phyloP scores from a whole-genome alignment of 2,113 vertebrate genomes.

The Hoplias malabaricus region DNA sequence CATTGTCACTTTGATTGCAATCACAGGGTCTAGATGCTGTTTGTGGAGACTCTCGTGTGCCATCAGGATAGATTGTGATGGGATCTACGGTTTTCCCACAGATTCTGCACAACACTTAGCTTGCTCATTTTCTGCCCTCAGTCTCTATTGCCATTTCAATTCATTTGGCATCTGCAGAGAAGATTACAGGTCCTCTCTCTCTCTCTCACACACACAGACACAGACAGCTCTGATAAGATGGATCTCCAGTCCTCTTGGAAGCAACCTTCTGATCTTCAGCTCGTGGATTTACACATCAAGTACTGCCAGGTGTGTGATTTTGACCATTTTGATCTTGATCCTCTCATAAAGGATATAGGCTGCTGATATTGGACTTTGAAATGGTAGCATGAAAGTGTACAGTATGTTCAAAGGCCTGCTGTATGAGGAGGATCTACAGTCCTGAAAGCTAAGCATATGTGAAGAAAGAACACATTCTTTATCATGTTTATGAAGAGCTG shows the following conservation, averaged over 20 bases:
- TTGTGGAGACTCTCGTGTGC: constrained; percentile 1
- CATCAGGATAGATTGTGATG: neutral
- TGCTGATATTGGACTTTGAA: neutral
- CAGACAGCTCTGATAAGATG: constrained; percentile 53
- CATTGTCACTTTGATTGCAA: constrained; percentile 63
- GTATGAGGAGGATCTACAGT: neutral
- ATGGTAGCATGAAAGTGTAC: neutral
- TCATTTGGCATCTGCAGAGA: constrained; percentile 51
- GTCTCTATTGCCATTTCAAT: constrained; percentile 41
- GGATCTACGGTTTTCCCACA: neutral
- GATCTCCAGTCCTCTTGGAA: constrained; percentile 39
- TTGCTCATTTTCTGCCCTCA: constrained; percentile 46
- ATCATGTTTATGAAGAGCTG: neutral
- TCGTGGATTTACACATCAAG: constrained; percentile 10
- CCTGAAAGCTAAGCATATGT: neutral
- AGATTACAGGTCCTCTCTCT: constrained; percentile 41
- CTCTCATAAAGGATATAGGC: neutral
- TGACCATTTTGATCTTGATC: neutral
- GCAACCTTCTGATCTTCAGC: constrained; percentile 10
- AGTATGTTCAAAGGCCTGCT: neutral
- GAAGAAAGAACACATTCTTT: neutral
- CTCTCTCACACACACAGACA: constrained; percentile 23
- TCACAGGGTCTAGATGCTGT: constrained; percentile 57
- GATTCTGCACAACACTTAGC: constrained; percentile 40
- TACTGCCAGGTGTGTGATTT: neutral